Evolutionary conservation across 1,140 invertebrate genomes (phyloP), one percentile per base, ranked within the genome.

Genomic region (Eupeodes corollae): DNA sequence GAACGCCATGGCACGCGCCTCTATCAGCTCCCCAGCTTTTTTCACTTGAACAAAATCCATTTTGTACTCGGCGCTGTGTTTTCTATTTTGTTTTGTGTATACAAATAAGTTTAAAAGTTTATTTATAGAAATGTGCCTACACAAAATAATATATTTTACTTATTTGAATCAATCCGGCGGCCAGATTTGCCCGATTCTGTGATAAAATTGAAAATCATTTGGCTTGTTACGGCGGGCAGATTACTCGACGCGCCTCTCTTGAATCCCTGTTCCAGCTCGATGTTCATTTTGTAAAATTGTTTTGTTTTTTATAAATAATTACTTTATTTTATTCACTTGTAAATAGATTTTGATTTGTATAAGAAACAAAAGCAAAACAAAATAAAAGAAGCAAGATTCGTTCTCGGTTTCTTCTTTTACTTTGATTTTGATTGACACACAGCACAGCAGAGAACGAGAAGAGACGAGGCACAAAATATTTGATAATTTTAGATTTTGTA

Each of bases 1-100:
- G 32, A 67, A 67, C 0, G 62, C 55, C 5, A 63, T 32, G 1
- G 52, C 61, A 18, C 56, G 60, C 1, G 59, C 10, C 26, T 62
- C 59, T 16, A 55, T 59, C 5, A 54, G 6, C 2, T 54, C 54
- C 0, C 30, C 49, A n/a, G 57, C 46, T 0, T 53, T 40, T 2
- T 57, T 52, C 26, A 67, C 31, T 47, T 67, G 63, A 0, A 67
- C 61, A 41, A 58, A 67, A 26, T 67, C 63, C 6, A 60, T 50
- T 3, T 58, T 32, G 2, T 67, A 53, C 42, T 67, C 61, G 6
- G 41, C 47, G 21, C 55, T 52, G 26, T 58, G 50, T 10, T 55
- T 34, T n/a, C 13, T 35, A 35, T 15, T 19, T 35, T 44, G 21
- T 34, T 10, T n/a, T 10, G 9, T n/a, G n/a, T 34, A 10, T 10